A percentile compares a stretch with the other conserved stretches of the same genome.
phyloP scores from a whole-genome alignment of 2,888 invertebrate genomes.

The Malthinus seriepunctatus region DNA sequence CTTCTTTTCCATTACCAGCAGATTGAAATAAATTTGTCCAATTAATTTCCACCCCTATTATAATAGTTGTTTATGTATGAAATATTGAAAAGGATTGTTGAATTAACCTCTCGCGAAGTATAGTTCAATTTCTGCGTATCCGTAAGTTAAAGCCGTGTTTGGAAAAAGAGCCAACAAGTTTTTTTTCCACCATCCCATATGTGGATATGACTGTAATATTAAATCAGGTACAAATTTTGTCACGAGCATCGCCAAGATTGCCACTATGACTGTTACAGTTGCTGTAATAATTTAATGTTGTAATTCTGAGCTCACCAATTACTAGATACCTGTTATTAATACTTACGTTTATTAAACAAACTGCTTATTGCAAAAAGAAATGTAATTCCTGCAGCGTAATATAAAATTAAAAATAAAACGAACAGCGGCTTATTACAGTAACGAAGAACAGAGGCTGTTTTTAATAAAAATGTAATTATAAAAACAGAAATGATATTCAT shows the following conservation, averaged over 20 bases:
- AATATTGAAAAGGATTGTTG: not conserved
- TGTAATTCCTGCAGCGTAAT: constrained; percentile 69
- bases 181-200: constrained; percentile 33
- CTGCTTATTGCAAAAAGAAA: constrained; percentile 81
- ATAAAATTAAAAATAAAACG: constrained; percentile 71
- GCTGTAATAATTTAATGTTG: constrained; percentile 43
- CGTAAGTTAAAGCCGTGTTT: too few relatives aligned
- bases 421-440: constrained; percentile 67
- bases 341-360: too few relatives aligned
- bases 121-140: too few relatives aligned
- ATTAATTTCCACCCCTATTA: constrained; percentile 55
- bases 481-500: too few relatives aligned
- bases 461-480: too few relatives aligned
- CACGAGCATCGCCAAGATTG: constrained; percentile 48
- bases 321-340: too few relatives aligned
- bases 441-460: constrained; percentile 81
- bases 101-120: constrained; percentile 48
- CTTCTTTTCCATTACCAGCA: too few relatives aligned
- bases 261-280: constrained; percentile 46
- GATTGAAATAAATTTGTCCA: too few relatives aligned
- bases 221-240: constrained; percentile 45
- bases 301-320: too few relatives aligned
- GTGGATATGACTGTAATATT: constrained; percentile 31
- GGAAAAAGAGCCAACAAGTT: too few relatives aligned
- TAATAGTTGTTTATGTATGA: constrained; percentile 22